Evolutionary conservation across 1,140 invertebrate species (phyloP), one percentile per base, ranked within the genome.

Genomic region (Bradysia coprophila): DNA sequence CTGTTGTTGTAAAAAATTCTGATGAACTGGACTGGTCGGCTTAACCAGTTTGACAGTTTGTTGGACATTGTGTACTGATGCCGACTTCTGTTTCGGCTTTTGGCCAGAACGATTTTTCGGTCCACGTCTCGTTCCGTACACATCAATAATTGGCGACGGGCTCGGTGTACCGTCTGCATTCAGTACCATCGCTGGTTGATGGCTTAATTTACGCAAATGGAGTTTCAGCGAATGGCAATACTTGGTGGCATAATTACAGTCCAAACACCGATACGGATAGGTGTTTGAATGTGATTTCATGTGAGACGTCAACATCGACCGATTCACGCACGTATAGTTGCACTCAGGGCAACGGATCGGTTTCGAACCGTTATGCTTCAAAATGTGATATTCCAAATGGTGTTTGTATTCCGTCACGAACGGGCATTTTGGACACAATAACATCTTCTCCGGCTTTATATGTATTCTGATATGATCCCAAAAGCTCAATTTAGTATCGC

Each of bases 361-460:
- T 53, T 99, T 99, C 0, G 82, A 85, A 6, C 91, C 90, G 49
- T 81, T 76, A 59, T 99, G 96, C 57, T 97, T 97, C 6, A 89
- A 69, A 49, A 96, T 69, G 59, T 97, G 96, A 54, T 98, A 99
- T 52, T 98, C 93, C 11, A 98, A 61, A 52, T 99, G 96, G 58
- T 99, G 96, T 52, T 98, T 99, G 64, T 92, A 94, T 56, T 98
- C 93, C 0, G 96, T 99, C 0, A 97, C 90, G 57, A 99, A 99
- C 0, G 86, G 82, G 57, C 96, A 99, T 49, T 83, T 76, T 1
- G 81, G 78, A 51, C 96, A 99, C 22, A 75, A 76, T 2, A 99
- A 65, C 43, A 94, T 68, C 55, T 94, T 95, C 44, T 97, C 93
- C 0, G 75, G 72, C 48, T 90, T 91, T 45, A 98, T 96, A 63